A percentile compares a stretch with the other conserved stretches of the same genome.
These are phyloP conservation scores for Rhopalosiphum maidis DNA, from an alignment of 1,140 invertebrate genomes.

Conservation along the genomic window DNA sequence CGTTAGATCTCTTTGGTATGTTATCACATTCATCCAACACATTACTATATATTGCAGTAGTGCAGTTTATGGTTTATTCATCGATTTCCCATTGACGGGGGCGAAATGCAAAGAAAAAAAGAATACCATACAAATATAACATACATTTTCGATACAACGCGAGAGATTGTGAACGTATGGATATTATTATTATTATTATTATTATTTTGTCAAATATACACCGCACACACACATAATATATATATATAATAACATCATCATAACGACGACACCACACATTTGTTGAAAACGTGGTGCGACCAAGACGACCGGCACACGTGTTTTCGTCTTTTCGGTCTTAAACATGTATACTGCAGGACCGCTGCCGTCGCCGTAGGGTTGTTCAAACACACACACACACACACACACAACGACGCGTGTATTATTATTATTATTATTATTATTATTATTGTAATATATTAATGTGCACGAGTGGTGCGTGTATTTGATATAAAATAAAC, in stretches of 20 bases:
- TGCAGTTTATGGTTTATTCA: background rate
- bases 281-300: slow-evolving; percentile 16
- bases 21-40: background rate
- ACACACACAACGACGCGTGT: background rate
- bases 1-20: background rate
- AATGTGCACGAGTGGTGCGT: background rate
- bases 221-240: slow-evolving; percentile 1
- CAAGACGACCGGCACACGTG: background rate
- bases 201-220: background rate
- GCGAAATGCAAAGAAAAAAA: background rate
- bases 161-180: background rate
- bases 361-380: background rate
- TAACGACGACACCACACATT: background rate
- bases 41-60: background rate
- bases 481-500: slow-evolving; percentile 5
- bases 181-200: background rate
- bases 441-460: slow-evolving; percentile 22
- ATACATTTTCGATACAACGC: background rate
- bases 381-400: background rate
- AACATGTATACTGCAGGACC: background rate
- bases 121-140: background rate
- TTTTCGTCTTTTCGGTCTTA: background rate
- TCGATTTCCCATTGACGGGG: background rate
- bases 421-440: slow-evolving; percentile 16
- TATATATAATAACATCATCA: background rate